phyloP scores from a whole-genome alignment of 2,888 invertebrate species.

The Cotesia congregata region DNA sequence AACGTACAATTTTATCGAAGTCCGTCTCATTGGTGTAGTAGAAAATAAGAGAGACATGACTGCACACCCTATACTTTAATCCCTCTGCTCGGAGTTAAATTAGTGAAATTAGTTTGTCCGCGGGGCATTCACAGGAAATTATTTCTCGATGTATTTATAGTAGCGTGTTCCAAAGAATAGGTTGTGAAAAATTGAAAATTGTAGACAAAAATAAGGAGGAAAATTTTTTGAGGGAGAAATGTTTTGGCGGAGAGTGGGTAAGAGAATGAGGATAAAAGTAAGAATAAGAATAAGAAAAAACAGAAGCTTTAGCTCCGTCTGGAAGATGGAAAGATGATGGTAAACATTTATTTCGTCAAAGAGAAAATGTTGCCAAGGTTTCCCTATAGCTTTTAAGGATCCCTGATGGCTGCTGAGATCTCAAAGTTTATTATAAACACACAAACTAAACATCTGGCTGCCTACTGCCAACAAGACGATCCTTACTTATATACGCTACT shows the following conservation, averaged over 20 bases:
- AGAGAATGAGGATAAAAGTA: constrained; percentile 27
- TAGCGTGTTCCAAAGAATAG: not conserved
- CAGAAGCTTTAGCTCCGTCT: not conserved
- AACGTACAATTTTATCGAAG: constrained; percentile 38
- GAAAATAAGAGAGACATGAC: constrained; percentile 38
- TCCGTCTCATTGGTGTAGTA: constrained; percentile 17
- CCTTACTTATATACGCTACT: not conserved
- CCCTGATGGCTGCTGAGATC: constrained; percentile 15
- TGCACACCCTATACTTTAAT: constrained; percentile 21
- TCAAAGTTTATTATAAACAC: constrained; percentile 39
- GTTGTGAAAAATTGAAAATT: constrained; percentile 38
- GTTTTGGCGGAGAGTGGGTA: not conserved
- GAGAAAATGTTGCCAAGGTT: constrained; percentile 38
- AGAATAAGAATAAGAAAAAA: constrained; percentile 29
- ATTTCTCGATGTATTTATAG: constrained; percentile 11
- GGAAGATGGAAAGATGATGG: constrained; percentile 22
- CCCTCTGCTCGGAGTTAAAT: constrained; percentile 49
- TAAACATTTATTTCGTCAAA: constrained; percentile 46
- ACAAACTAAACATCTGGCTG: constrained; percentile 31
- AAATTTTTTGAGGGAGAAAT: constrained; percentile 11
- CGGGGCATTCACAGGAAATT: constrained; percentile 37
- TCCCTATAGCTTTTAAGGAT: constrained; percentile 19
- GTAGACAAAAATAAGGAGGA: constrained; percentile 16
- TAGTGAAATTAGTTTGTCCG: constrained; percentile 60
- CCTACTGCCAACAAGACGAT: constrained; percentile 17